Evolutionary conservation across 2,888 invertebrate species (phyloP).

Genomic region (Mongoloraphidia duomilia): DNA sequence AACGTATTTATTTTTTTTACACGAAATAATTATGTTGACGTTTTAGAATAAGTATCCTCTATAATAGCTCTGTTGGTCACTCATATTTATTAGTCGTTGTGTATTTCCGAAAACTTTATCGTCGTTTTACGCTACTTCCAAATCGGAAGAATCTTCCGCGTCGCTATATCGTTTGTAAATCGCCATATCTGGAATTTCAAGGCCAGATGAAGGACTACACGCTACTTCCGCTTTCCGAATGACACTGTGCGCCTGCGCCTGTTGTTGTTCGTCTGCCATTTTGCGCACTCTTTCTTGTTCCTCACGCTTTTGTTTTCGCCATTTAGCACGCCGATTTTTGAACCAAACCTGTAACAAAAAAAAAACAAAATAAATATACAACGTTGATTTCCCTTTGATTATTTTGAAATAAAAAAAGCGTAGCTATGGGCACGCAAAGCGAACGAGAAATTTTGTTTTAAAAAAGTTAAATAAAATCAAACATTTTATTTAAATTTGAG

Average conservation of each 20-base stretch:
- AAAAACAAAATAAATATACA: conserved; percentile 5
- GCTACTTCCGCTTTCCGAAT: conserved; percentile 21
- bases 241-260: conserved; percentile 28
- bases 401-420: no score
- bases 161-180: conserved; percentile 35
- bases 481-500: no score
- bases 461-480: no score
- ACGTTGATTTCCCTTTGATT: no score
- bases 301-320: conserved; percentile 89
- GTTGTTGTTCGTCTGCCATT: conserved; percentile 56
- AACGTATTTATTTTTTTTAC: no score
- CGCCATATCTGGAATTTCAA: conserved; percentile 19
- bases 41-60: no score
- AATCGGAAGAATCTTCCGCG: conserved; percentile 64
- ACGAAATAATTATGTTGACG: no score
- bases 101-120: no score
- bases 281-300: conserved; percentile 70
- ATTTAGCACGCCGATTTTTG: conserved; percentile 89
- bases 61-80: no score
- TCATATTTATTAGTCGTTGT: no score
- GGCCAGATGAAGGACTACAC: conserved; percentile 17
- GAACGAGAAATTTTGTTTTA: no score
- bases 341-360: conserved; percentile 76
- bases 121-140: conserved; percentile 57
- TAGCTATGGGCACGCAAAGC: no score